A percentile compares a stretch with the other conserved stretches of the same genome.
Evolutionary conservation across 2,113 vertebrate species (phyloP).

Genomic region (Puffinus mauretanicus): DNA sequence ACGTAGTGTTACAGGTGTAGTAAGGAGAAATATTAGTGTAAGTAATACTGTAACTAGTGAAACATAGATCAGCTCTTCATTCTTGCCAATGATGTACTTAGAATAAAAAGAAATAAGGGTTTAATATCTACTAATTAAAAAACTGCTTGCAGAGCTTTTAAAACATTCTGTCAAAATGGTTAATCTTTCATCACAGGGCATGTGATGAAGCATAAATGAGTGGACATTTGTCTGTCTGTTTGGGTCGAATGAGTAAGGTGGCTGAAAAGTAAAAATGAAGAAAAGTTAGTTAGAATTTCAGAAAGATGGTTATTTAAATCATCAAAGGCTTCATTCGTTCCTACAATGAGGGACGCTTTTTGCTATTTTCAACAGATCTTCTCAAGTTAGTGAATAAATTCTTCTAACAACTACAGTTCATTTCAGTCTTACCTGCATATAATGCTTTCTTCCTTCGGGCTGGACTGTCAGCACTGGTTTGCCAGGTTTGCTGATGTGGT

Average conservation of each 20-base stretch:
- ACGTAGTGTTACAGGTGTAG: neutral
- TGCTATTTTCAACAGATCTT: neutral
- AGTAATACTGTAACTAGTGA: neutral
- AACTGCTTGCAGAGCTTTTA: neutral
- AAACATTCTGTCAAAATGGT: neutral
- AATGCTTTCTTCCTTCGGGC: slow-evolving; percentile 60
- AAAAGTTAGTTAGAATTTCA: neutral
- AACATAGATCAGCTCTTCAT: neutral
- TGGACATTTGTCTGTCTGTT: neutral
- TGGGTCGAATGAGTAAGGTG: neutral
- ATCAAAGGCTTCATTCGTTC: neutral
- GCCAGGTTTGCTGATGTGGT: neutral
- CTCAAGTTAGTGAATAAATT: neutral
- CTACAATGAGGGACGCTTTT: neutral
- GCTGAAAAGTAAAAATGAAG: neutral
- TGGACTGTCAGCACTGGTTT: neutral
- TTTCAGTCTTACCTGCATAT: slow-evolving; percentile 63
- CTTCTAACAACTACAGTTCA: neutral
- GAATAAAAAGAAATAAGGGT: neutral
- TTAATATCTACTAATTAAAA: neutral
- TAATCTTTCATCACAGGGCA: neutral
- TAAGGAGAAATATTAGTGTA: neutral
- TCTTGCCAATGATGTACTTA: neutral
- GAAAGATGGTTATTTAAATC: neutral
- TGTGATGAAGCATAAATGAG: neutral